Percentiles rank a stretch among this genome's conserved stretches.
phyloP scores from a whole-genome alignment of 2,888 invertebrate genomes.

The Sphaerophoria taeniata region DNA sequence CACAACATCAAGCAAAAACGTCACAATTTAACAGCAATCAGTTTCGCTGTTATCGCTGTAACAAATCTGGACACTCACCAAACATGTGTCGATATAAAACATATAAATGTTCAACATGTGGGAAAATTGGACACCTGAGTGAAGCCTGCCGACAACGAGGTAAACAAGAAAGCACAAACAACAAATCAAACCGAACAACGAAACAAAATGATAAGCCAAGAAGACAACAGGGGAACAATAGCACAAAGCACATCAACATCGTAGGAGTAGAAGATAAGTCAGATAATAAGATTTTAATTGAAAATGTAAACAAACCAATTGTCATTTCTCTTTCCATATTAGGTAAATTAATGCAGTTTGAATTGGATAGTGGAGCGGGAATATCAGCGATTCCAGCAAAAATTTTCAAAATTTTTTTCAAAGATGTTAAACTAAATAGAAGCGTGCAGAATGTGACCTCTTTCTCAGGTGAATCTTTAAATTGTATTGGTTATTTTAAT shows the following conservation, averaged over 20 bases:
- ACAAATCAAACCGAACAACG: background rate
- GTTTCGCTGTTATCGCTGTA: no score
- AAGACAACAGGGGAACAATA: conserved; percentile 4
- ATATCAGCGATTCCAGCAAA: conserved; percentile 60
- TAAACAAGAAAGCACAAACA: no score
- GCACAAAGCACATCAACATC: conserved; percentile 26
- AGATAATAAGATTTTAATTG: conserved; percentile 27
- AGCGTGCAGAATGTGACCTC: conserved; percentile 19
- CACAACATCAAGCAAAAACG: no score
- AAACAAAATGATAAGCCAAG: background rate
- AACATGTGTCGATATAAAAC: no score
- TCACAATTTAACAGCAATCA: no score
- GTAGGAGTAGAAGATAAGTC: conserved; percentile 16
- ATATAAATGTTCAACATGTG: no score
- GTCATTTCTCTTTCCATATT: conserved; percentile 34
- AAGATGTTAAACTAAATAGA: conserved; percentile 20
- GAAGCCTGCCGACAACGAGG: no score
- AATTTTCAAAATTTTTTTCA: conserved; percentile 39
- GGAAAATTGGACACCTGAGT: no score
- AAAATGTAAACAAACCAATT: conserved; percentile 39
- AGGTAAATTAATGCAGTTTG: no score
- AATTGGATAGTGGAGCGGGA: no score
- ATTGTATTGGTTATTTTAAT: conserved; percentile 36
- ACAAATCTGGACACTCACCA: no score
- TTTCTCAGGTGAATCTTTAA: conserved; percentile 31